A percentile compares a stretch with the other conserved stretches of the same genome.
phyloP scores from a whole-genome alignment of 2,113 vertebrate genomes.

The Poicephalus meyeri region DNA sequence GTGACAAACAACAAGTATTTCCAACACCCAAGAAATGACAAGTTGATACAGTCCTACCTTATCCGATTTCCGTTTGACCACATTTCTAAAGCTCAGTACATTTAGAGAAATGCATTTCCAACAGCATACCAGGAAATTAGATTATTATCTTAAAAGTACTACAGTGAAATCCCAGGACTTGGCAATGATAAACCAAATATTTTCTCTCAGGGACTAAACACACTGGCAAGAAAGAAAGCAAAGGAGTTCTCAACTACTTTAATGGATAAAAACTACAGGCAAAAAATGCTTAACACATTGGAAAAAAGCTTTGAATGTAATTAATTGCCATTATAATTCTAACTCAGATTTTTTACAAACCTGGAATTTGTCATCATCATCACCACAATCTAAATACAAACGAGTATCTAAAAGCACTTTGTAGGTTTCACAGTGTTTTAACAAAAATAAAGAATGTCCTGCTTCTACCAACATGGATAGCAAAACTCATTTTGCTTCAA shows the following conservation, averaged over 20 bases:
- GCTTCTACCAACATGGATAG: not conserved
- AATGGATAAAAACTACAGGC: not conserved
- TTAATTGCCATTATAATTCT: not conserved
- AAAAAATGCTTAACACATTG: not conserved
- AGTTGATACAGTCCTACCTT: not conserved
- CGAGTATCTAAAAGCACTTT: not conserved
- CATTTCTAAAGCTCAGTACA: not conserved
- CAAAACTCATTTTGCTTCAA: not conserved
- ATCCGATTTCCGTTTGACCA: not conserved
- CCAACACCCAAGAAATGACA: not conserved
- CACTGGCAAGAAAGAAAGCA: not conserved
- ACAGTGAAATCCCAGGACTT: constrained; percentile 36
- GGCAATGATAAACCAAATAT: not conserved
- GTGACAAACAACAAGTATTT: not conserved
- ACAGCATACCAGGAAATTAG: not conserved
- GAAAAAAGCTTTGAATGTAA: not conserved
- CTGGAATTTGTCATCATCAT: not conserved
- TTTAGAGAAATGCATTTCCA: constrained; percentile 1
- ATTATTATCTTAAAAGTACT: constrained; percentile 1
- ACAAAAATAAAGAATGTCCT: not conserved
- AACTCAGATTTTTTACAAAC: not conserved
- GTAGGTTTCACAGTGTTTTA: not conserved
- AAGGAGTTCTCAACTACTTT: not conserved
- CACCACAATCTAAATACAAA: not conserved
- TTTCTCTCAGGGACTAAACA: not conserved